Evolutionary conservation across 2,797 vertebrate genomes (phyloP).

Genomic region (Thaleichthys pacificus): DNA sequence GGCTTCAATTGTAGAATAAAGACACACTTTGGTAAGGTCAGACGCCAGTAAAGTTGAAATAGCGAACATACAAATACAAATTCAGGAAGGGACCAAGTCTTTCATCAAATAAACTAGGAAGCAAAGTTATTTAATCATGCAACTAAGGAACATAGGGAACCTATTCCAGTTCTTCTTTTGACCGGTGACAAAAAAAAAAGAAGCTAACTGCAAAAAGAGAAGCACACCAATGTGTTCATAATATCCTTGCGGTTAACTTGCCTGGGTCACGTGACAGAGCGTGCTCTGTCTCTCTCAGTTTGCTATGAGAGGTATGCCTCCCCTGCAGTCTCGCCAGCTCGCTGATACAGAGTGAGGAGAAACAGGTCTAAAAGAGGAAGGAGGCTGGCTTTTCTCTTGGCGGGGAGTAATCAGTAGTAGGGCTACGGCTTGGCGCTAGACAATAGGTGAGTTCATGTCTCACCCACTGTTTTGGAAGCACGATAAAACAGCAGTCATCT

Average conservation of each 20-base stretch:
- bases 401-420: constrained; percentile 35
- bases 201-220: too few relatives aligned
- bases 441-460: constrained; percentile 60
- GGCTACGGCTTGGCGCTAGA: constrained; percentile 27
- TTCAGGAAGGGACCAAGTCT: too few relatives aligned
- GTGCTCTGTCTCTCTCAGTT: constrained; percentile 18
- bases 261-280: neutral
- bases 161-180: too few relatives aligned
- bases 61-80: too few relatives aligned
- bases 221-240: too few relatives aligned
- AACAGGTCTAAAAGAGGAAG: neutral
- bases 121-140: too few relatives aligned
- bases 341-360: neutral
- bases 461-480: constrained; percentile 41
- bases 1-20: too few relatives aligned
- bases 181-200: too few relatives aligned
- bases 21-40: too few relatives aligned
- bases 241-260: neutral
- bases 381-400: neutral
- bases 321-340: constrained; percentile 15
- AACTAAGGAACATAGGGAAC: too few relatives aligned
- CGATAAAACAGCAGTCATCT: constrained; percentile 50
- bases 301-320: constrained; percentile 39
- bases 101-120: too few relatives aligned
- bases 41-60: too few relatives aligned